phyloP scores from a whole-genome alignment of 2,797 vertebrate genomes.

The Morus bassanus region DNA sequence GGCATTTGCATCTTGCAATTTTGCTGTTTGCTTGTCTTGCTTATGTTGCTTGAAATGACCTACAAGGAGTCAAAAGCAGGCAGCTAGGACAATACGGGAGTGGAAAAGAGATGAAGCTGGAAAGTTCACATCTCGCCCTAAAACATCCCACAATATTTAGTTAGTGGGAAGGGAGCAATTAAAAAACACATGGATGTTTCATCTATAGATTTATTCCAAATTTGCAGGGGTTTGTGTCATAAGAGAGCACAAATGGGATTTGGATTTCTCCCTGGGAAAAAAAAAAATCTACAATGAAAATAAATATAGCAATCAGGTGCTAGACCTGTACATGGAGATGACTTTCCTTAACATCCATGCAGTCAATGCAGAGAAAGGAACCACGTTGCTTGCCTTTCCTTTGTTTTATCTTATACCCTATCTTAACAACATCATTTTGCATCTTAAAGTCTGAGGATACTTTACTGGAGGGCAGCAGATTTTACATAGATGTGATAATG shows the following conservation, averaged over 20 bases:
- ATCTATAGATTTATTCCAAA: slow-evolving; percentile 12
- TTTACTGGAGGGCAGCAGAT: slow-evolving; percentile 8
- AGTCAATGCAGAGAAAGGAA: slow-evolving; percentile 3
- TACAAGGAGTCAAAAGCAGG: slow-evolving; percentile 56
- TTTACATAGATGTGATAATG: slow-evolving; percentile 5
- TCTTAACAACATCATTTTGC: neutral
- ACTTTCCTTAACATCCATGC: slow-evolving; percentile 30
- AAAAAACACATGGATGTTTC: neutral
- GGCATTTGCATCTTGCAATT: slow-evolving; percentile 67
- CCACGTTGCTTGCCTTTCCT: slow-evolving; percentile 29
- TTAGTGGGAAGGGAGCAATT: slow-evolving; percentile 4
- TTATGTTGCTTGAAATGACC: slow-evolving; percentile 56
- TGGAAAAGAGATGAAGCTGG: slow-evolving; percentile 5
- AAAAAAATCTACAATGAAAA: slow-evolving; percentile 28
- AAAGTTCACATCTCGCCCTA: slow-evolving; percentile 9
- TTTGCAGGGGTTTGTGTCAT: neutral
- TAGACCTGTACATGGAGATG: slow-evolving; percentile 22
- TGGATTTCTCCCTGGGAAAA: neutral
- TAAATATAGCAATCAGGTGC: slow-evolving; percentile 30
- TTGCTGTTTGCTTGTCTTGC: slow-evolving; percentile 62
- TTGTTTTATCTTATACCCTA: neutral
- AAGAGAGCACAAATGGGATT: neutral
- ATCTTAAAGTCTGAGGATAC: neutral
- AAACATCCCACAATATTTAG: neutral
- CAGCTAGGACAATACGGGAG: neutral